Evolutionary conservation across 2,888 invertebrate genomes (phyloP).

Genomic region (Cyrtodaria siliqua): DNA sequence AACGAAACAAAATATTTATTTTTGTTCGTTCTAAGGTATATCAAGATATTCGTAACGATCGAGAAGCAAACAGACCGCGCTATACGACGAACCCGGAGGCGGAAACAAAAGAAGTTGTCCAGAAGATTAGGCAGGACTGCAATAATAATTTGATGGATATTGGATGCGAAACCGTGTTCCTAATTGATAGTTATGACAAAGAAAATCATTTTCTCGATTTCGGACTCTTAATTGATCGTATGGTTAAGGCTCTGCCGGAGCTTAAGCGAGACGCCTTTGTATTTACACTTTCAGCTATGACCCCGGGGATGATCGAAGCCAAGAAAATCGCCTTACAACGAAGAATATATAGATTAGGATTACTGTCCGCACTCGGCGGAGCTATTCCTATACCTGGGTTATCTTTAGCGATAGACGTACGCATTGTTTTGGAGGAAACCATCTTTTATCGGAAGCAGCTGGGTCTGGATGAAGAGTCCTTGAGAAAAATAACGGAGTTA

Average conservation of each 20-base stretch:
- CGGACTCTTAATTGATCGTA: background rate
- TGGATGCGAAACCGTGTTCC: background rate
- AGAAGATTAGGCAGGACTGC: background rate
- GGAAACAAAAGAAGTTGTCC: background rate
- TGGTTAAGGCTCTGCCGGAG: background rate
- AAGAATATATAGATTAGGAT: background rate
- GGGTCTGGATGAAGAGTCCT: conserved; percentile 14
- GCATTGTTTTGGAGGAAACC: background rate
- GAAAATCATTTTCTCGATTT: too few species aligned
- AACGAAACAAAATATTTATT: conserved; percentile 19
- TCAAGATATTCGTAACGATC: conserved; percentile 6
- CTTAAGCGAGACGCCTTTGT: background rate
- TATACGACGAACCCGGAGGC: background rate
- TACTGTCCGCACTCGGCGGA: conserved; percentile 1
- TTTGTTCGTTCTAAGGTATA: conserved; percentile 38
- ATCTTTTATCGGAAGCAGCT: conserved; percentile 17
- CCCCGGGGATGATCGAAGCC: background rate
- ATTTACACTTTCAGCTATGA: background rate
- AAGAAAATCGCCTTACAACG: background rate
- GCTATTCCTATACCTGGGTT: conserved; percentile 12
- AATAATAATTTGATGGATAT: background rate
- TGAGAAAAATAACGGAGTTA: too few species aligned
- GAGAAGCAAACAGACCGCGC: background rate
- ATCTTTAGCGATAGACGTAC: conserved; percentile 13
- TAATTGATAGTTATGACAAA: too few species aligned